Base-by-base conservation (phyloP, 92 coral and sea anemone genomes). In the Parazoanthus swiftii region DNA sequence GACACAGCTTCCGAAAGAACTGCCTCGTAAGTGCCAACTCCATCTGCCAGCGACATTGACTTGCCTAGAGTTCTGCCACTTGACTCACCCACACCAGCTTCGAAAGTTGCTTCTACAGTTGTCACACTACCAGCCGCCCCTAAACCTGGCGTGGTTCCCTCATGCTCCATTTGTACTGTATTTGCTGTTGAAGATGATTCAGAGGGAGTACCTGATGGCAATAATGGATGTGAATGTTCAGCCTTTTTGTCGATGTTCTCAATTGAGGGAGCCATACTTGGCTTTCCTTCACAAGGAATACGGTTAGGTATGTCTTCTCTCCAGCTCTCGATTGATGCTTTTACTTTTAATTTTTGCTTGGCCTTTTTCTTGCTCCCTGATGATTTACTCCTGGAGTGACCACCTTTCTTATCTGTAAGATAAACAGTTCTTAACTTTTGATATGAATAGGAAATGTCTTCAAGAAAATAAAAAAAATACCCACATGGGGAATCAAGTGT, bases 341-440 rank as follows among this genome's bases (percentile, higher is more conserved):
- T 87, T 37, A 73, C 95, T 81, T 92, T 94, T 35, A 86, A 81
- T 56, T 93, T 94, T 13, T 92, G 89, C 42, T 91, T 94, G 29
- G 91, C 50, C 68, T 70, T 86, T 92, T 93, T 93, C 77, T 95
- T 95, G 85, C 59, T 91, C 81, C 92, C 94, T 0, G 95, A 91
- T 8, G 95, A 91, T 70, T 90, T 93, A 39, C 90, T 90, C 43
- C 87, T 33, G 10, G 92, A 73, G 71, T 91, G 90, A 26, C 73
- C 29, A 48, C 46, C 21, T 81, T 89, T 91, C 85, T 81, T 91
- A 11, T 91, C 93, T 91, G 79, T 8, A 44, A 81, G 51, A 74
- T 33, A 43, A 14, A 54, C 59, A 54, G 3, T 13, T 54, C 14
- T 54, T 54, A 54, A 54, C 59, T 54, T 14, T 54, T 54, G 18